Conservation (phyloP, 2,888 invertebrate genomes). For the Cataglyphis altisquamis region DNA sequence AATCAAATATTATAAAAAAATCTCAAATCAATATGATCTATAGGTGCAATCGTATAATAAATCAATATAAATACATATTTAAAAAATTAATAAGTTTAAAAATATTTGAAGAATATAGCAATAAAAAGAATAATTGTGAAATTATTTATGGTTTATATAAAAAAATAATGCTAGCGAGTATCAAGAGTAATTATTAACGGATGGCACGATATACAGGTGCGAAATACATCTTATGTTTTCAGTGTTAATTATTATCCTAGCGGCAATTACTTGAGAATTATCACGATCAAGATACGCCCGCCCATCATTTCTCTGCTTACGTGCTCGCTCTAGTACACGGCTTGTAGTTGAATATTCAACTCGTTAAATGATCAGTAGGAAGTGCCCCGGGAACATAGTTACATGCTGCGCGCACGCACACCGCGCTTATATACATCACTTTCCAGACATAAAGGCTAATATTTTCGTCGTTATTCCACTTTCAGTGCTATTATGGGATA, state of each 20-base stretch:
- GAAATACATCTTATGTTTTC: conserved; percentile 50
- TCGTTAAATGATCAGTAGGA: conserved; percentile 61
- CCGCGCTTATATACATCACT: conserved; percentile 40
- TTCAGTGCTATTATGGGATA: conserved; percentile 10
- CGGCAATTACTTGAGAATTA: conserved; percentile 54
- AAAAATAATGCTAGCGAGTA: not conserved
- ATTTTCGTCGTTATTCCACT: conserved; percentile 49
- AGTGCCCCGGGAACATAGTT: conserved; percentile 52
- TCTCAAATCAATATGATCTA: not conserved
- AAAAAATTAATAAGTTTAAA: not conserved
- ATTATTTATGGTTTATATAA: not conserved
- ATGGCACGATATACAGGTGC: conserved; percentile 37
- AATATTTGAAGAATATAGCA: not conserved
- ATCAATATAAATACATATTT: not conserved
- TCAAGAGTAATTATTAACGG: conserved; percentile 42
- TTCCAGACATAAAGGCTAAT: conserved; percentile 38
- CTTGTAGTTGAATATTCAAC: conserved; percentile 55
- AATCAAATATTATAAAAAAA: not conserved
- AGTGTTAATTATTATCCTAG: conserved; percentile 55
- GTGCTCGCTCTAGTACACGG: conserved; percentile 53
- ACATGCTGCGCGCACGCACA: conserved; percentile 59
- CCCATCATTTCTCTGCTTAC: conserved; percentile 54
- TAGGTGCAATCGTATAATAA: not conserved
- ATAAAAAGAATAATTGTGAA: not conserved
- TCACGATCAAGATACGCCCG: conserved; percentile 52